A percentile compares a stretch with the other conserved stretches of the same genome.
phyloP scores from a whole-genome alignment of 2,113 vertebrate genomes.

The Felis chaus region DNA sequence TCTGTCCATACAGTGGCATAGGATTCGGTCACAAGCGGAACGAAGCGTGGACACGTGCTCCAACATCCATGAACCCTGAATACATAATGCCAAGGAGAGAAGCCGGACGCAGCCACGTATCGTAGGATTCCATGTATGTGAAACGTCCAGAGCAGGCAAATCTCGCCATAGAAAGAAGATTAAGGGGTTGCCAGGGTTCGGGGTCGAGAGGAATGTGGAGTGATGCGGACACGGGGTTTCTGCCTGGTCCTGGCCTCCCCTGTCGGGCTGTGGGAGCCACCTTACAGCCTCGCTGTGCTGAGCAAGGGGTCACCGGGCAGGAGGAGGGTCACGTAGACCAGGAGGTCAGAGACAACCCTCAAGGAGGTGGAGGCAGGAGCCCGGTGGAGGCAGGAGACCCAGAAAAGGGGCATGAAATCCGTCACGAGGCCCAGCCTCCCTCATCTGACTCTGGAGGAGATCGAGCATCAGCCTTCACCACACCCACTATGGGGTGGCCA shows the following conservation, averaged over 20 bases:
- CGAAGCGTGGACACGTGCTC: fast-evolving
- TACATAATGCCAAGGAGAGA: neutral
- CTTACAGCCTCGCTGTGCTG: neutral
- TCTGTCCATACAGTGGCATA: fast-evolving
- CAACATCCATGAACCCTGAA: fast-evolving
- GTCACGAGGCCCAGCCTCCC: too few species aligned
- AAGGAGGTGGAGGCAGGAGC: too few species aligned
- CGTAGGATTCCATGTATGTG: fast-evolving
- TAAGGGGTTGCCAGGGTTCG: neutral
- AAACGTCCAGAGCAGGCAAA: neutral
- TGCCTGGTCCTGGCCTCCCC: neutral
- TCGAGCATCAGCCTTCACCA: fast-evolving
- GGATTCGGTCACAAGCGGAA: neutral
- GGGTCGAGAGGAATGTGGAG: neutral
- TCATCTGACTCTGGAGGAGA: neutral
- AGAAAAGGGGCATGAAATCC: neutral
- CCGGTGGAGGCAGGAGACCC: neutral
- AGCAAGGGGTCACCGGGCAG: neutral
- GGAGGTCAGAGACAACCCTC: neutral
- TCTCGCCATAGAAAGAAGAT: neutral
- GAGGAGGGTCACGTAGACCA: fast-evolving
- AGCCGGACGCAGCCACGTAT: neutral
- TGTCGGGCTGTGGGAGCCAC: too few species aligned
- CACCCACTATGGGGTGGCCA: neutral
- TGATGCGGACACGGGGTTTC: neutral